Percentiles rank a stretch among this genome's conserved stretches.
phyloP scores from a whole-genome alignment of 1,140 invertebrate genomes.

The Drosophila neocordata region DNA sequence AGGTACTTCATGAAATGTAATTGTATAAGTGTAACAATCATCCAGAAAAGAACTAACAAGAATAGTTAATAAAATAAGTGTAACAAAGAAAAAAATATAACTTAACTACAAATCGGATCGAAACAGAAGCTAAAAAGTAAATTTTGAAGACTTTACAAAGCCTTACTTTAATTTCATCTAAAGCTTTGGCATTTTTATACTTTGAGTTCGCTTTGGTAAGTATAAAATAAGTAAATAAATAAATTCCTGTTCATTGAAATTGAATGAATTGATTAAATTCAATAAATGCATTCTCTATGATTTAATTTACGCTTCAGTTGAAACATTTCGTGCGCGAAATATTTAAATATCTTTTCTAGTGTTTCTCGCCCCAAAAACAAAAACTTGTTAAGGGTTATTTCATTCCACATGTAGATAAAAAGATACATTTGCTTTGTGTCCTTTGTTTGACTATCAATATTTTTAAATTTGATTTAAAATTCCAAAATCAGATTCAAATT shows the following conservation, averaged over 20 bases:
- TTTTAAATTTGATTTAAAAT: background rate
- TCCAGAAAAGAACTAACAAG: conserved; percentile 22
- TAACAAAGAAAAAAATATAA: conserved; percentile 8
- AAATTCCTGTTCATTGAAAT: conserved; percentile 11
- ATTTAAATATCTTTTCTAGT: conserved; percentile 23
- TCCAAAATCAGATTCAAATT: background rate
- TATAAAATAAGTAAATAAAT: background rate
- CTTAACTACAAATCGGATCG: conserved; percentile 15
- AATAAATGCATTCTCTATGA: conserved; percentile 39
- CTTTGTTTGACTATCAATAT: background rate
- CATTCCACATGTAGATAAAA: conserved; percentile 27
- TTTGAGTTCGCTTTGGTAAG: conserved; percentile 38
- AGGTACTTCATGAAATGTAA: conserved; percentile 44
- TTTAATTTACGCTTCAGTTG: conserved; percentile 39
- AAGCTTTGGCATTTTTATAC: conserved; percentile 30
- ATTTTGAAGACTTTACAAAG: conserved; percentile 26
- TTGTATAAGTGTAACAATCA: conserved; percentile 37
- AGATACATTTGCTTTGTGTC: too few species aligned
- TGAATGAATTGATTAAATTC: conserved; percentile 14
- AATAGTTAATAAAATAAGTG: conserved; percentile 14
- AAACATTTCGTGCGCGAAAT: conserved; percentile 59
- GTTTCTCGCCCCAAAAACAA: conserved; percentile 30
- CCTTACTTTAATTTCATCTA: conserved; percentile 18
- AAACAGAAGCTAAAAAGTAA: conserved; percentile 11
- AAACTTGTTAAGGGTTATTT: conserved; percentile 46